phyloP scores from a whole-genome alignment of 2,888 invertebrate genomes.

The Diploptera punctata region DNA sequence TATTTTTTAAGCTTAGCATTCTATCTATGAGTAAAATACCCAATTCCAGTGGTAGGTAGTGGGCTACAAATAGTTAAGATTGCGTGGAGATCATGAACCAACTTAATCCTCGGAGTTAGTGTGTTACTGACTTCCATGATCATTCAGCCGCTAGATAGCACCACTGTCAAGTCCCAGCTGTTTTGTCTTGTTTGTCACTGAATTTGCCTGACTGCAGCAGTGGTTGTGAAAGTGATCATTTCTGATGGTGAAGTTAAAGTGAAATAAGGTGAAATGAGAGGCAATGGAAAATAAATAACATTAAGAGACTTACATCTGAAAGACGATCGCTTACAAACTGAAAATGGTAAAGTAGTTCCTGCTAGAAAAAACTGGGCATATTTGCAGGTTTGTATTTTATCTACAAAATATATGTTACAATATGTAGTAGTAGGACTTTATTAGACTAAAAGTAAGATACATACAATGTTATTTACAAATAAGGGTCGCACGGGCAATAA shows the following conservation, averaged over 20 bases:
- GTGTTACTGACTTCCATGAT: not conserved
- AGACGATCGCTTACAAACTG: not conserved
- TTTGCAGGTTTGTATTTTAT: not conserved
- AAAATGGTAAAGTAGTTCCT: not conserved
- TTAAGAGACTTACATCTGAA: not conserved
- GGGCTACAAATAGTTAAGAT: not conserved
- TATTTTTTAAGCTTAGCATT: not conserved
- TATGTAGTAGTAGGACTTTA: too few species aligned
- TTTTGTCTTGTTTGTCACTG: not conserved
- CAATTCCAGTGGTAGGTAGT: not conserved
- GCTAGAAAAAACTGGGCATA: not conserved
- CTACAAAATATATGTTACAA: not conserved
- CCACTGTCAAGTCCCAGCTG: not conserved
- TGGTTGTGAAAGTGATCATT: not conserved
- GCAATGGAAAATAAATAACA: not conserved
- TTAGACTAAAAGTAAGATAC: too few species aligned
- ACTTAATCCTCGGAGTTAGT: not conserved
- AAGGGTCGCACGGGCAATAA: too few species aligned
- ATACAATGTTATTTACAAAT: too few species aligned
- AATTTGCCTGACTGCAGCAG: not conserved
- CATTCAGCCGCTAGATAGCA: not conserved
- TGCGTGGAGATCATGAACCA: not conserved
- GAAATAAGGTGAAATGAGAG: not conserved
- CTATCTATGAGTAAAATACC: not conserved
- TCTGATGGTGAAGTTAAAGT: not conserved